A percentile compares a stretch with the other conserved stretches of the same genome.
Conservation (phyloP, 2,797 vertebrate genomes). For the Mormyrops boulengeri region DNA sequence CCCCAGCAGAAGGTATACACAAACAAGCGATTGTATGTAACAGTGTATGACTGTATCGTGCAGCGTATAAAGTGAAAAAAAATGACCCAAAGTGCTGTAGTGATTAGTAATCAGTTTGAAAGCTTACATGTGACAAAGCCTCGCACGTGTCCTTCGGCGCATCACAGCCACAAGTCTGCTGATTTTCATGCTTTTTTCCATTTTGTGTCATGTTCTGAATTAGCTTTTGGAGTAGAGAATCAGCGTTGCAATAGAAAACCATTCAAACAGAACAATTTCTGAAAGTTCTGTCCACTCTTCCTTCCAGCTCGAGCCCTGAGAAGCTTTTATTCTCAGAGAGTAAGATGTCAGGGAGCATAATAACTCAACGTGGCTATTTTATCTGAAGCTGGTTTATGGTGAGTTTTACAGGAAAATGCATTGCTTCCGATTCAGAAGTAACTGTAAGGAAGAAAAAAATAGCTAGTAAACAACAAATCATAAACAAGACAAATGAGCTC, state of each 20-base stretch:
- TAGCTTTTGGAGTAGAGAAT: neutral
- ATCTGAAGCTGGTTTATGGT: neutral
- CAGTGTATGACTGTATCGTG: neutral
- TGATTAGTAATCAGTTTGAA: neutral
- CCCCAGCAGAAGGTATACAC: neutral
- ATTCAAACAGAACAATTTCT: neutral
- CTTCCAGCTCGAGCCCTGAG: neutral
- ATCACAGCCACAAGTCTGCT: neutral
- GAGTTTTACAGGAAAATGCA: neutral
- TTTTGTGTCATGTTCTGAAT: neutral
- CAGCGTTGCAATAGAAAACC: neutral
- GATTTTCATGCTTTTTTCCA: neutral
- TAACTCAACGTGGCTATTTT: neutral
- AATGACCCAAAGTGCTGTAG: neutral
- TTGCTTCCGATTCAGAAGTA: neutral
- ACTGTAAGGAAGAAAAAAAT: neutral
- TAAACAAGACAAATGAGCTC: neutral
- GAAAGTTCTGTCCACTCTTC: neutral
- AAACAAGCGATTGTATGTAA: neutral
- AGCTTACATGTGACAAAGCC: neutral
- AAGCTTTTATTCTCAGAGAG: neutral
- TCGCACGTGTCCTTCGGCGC: neutral
- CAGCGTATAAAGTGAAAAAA: neutral
- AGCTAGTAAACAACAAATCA: neutral
- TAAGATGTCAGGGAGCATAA: neutral